Evolutionary conservation across 2,797 vertebrate species (phyloP).

Genomic region (Micrastur ruficollis): DNA sequence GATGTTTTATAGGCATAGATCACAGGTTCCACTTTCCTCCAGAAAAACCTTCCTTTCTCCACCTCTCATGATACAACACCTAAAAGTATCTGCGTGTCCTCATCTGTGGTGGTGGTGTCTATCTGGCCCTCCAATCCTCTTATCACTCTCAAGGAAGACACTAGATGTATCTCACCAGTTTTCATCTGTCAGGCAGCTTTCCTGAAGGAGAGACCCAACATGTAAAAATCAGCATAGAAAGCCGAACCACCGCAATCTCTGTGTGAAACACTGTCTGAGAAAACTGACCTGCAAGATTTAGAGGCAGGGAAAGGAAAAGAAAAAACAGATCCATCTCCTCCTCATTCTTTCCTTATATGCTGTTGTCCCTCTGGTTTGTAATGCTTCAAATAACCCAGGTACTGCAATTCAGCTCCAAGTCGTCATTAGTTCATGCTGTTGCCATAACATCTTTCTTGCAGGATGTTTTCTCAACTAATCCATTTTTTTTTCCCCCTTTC

Average conservation of each 20-base stretch:
- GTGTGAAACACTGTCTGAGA: not conserved
- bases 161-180: not conserved
- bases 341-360: not conserved
- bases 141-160: not conserved
- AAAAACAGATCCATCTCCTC: not conserved
- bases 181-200: not conserved
- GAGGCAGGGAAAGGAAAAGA: not conserved
- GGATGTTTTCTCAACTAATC: not conserved
- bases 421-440: not conserved
- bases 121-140: not conserved
- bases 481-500: not conserved
- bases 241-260: not conserved
- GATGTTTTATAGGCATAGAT: not conserved
- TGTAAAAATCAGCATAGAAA: not conserved
- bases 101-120: not conserved
- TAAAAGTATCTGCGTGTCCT: accelerated
- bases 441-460: not conserved
- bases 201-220: not conserved
- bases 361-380: not conserved
- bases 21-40: not conserved
- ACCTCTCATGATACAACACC: not conserved
- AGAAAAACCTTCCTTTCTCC: not conserved
- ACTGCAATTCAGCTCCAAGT: not conserved
- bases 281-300: not conserved
- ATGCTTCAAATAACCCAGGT: not conserved